phyloP scores from a whole-genome alignment of 2,113 vertebrate genomes.

The Tragelaphus buxtoni region DNA sequence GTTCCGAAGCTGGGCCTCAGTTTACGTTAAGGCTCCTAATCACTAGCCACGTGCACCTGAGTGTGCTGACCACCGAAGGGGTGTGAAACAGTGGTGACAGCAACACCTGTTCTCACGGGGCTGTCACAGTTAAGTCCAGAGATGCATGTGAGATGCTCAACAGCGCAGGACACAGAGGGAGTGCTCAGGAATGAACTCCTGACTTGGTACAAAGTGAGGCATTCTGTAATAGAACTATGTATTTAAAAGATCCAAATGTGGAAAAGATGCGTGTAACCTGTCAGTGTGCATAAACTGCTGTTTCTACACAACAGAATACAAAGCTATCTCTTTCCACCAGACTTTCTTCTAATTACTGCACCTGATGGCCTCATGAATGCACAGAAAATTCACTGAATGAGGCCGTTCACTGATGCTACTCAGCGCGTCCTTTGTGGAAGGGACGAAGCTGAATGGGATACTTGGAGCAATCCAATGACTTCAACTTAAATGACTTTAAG shows the following conservation, averaged over 20 bases:
- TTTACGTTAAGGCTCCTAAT: not conserved
- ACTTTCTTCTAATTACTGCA: not conserved
- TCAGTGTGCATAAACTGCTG: not conserved
- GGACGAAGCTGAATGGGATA: not conserved
- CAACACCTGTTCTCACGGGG: fast-evolving
- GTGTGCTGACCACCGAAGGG: not conserved
- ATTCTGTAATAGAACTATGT: fast-evolving
- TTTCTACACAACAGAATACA: not conserved
- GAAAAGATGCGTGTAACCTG: not conserved
- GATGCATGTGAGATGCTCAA: fast-evolving
- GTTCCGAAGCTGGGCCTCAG: not conserved
- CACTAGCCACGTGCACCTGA: no score
- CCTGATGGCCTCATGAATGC: no score
- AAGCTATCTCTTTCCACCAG: not conserved
- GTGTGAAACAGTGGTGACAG: no score
- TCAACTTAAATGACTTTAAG: not conserved
- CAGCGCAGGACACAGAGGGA: no score
- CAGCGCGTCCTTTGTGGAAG: not conserved
- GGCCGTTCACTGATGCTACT: not conserved
- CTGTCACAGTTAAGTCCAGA: fast-evolving
- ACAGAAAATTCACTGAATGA: not conserved
- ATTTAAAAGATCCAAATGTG: not conserved
- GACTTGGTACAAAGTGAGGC: no score
- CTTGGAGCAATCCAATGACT: not conserved
- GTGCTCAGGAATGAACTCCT: fast-evolving